A percentile compares a stretch with the other conserved stretches of the same genome.
Evolutionary conservation across 2,797 vertebrate species (phyloP).

Genomic region (Todus mexicanus): DNA sequence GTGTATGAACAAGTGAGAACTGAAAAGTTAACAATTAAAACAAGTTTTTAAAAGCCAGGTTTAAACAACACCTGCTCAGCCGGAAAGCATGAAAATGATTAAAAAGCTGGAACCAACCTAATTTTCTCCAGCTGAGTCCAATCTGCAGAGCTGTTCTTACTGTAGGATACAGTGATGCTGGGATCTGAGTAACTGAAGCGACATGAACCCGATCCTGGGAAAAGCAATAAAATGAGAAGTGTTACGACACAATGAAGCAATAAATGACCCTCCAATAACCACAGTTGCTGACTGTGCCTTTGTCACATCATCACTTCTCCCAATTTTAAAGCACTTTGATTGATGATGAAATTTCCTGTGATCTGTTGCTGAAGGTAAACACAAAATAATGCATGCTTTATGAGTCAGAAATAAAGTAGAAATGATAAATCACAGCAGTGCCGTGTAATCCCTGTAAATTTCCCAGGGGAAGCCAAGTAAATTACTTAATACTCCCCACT

Average conservation of each 20-base stretch:
- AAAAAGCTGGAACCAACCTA: constrained; percentile 80
- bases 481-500: constrained; percentile 50
- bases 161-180: constrained; percentile 88
- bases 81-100: neutral
- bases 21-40: neutral
- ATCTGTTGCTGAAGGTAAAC: constrained; percentile 69
- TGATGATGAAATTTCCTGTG: constrained; percentile 68
- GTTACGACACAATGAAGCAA: constrained; percentile 55
- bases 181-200: constrained; percentile 97
- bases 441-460: constrained; percentile 67
- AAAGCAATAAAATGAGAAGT: constrained; percentile 45
- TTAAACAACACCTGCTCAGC: neutral
- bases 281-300: constrained; percentile 31
- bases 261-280: constrained; percentile 41
- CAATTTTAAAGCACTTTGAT: constrained; percentile 61
- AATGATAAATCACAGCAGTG: constrained; percentile 68
- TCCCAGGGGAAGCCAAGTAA: constrained; percentile 60
- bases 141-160: constrained; percentile 85
- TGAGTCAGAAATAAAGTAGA: constrained; percentile 66
- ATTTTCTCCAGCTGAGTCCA: constrained; percentile 95
- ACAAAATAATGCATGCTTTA: constrained; percentile 69
- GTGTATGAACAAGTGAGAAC: neutral
- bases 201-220: constrained; percentile 92
- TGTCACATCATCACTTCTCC: constrained; percentile 46
- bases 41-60: neutral